These are phyloP conservation scores for Henricia sp. DNA, from an alignment of 53 echinoderm and acorn worm genomes.

Conservation along the genomic window DNA sequence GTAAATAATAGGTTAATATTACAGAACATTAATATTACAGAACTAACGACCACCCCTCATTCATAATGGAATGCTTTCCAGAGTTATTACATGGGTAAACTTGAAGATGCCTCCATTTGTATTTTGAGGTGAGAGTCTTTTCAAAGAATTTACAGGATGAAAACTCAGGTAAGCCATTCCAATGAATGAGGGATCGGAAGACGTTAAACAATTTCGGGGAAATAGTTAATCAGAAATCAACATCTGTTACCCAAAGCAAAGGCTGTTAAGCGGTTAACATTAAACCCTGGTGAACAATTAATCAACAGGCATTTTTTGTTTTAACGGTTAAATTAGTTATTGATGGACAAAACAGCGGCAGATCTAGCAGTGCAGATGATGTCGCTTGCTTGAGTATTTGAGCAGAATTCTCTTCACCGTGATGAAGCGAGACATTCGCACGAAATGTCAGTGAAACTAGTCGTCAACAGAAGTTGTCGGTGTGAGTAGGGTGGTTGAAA, in stretches of 20 bases:
- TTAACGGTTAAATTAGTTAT: conserved; percentile 36
- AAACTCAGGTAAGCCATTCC: conserved; percentile 7
- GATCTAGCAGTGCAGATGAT: conserved; percentile 13
- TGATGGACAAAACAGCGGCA: conserved; percentile 43
- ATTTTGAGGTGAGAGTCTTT: conserved; percentile 1
- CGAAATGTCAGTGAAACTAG: conserved; percentile 34
- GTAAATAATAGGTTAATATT: too few relatives aligned
- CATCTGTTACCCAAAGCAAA: conserved; percentile 25
- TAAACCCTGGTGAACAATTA: conserved; percentile 1
- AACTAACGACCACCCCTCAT: conserved; percentile 24
- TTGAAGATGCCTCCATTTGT: background rate
- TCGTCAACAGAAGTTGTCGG: conserved; percentile 50
- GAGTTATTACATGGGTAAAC: too few relatives aligned
- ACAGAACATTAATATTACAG: conserved; percentile 44
- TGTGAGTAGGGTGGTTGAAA: conserved; percentile 12
- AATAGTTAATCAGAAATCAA: conserved; percentile 45
- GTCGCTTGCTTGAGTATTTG: too few relatives aligned
- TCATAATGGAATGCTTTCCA: conserved; percentile 17
- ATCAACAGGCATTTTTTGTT: conserved; percentile 43
- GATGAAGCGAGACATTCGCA: conserved; percentile 15
- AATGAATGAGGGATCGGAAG: conserved; percentile 18
- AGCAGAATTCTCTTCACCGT: too few relatives aligned
- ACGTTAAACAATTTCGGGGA: conserved; percentile 36
- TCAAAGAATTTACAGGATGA: background rate
- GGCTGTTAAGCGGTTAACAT: background rate